Conservation (phyloP, 2,888 invertebrate genomes). For the Pristionchus arcanus region DNA sequence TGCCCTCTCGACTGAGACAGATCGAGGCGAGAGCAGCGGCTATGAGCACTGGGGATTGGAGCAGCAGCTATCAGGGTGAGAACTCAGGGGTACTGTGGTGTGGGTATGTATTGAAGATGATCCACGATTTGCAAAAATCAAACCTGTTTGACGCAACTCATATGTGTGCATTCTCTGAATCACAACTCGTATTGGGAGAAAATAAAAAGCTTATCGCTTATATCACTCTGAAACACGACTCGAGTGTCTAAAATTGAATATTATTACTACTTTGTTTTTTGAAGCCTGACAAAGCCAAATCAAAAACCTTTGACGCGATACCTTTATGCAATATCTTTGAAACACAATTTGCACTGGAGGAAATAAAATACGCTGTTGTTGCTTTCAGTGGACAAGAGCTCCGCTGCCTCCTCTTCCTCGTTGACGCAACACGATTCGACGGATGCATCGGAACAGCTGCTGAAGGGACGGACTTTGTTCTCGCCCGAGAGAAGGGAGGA, state of each 20-base stretch:
- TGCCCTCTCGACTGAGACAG: slow-evolving; percentile 61
- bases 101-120: too few species aligned
- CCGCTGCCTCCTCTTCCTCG: not conserved
- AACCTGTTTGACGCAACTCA: too few species aligned
- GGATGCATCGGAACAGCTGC: not conserved
- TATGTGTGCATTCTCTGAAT: too few species aligned
- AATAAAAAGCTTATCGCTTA: too few species aligned
- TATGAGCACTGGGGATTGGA: slow-evolving; percentile 64
- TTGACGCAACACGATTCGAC: not conserved
- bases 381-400: not conserved
- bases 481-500: slow-evolving; percentile 6
- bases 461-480: slow-evolving; percentile 36
- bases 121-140: too few species aligned
- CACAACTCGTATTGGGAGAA: too few species aligned
- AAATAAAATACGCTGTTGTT: not conserved
- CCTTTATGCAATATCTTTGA: not conserved
- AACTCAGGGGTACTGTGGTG: too few species aligned
- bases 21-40: slow-evolving; percentile 58
- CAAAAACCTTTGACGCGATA: not conserved
- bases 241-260: too few species aligned
- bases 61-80: slow-evolving; percentile 55
- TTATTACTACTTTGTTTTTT: too few species aligned
- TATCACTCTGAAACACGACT: too few species aligned
- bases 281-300: not conserved
- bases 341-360: not conserved